phyloP scores from a whole-genome alignment of 2,113 vertebrate genomes.

The Oryzias celebensis region DNA sequence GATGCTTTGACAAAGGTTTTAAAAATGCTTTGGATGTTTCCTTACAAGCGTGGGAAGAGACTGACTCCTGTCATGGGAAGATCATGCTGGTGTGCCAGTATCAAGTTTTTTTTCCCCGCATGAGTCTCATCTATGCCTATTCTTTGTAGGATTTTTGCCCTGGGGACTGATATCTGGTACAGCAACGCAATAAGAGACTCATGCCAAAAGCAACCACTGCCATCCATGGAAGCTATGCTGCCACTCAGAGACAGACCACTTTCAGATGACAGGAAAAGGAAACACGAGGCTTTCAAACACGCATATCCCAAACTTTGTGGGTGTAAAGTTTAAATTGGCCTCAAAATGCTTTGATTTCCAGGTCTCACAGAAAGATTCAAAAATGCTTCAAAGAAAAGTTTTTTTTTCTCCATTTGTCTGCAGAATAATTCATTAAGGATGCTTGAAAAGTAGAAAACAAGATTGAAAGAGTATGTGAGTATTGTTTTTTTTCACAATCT shows the following conservation, averaged over 20 bases:
- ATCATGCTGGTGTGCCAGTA: slow-evolving; percentile 34
- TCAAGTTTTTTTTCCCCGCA: slow-evolving; percentile 37
- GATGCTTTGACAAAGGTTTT: too few species aligned
- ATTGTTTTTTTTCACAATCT: neutral
- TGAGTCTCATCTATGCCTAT: slow-evolving; percentile 30
- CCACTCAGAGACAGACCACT: slow-evolving; percentile 22
- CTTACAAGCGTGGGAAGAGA: slow-evolving; percentile 27
- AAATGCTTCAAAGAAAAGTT: neutral
- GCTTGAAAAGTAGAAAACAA: neutral
- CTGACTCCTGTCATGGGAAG: slow-evolving; percentile 31
- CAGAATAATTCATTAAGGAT: neutral
- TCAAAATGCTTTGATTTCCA: slow-evolving; percentile 6
- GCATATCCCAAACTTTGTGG: slow-evolving; percentile 5
- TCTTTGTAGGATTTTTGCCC: slow-evolving; percentile 32
- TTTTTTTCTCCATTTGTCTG: neutral
- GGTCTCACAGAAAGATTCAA: slow-evolving; percentile 1
- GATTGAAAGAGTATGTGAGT: neutral
- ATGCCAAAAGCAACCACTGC: slow-evolving; percentile 37
- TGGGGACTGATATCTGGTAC: slow-evolving; percentile 25
- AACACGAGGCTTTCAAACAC: slow-evolving; percentile 3
- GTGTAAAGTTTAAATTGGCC: slow-evolving; percentile 10
- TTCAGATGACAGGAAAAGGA: slow-evolving; percentile 33
- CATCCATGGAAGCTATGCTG: slow-evolving; percentile 23
- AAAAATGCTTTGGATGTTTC: too few species aligned
- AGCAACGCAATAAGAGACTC: slow-evolving; percentile 18